These are phyloP conservation scores for Nephrotoma flavescens DNA, from an alignment of 2,888 invertebrate genomes.

Conservation along the genomic window DNA sequence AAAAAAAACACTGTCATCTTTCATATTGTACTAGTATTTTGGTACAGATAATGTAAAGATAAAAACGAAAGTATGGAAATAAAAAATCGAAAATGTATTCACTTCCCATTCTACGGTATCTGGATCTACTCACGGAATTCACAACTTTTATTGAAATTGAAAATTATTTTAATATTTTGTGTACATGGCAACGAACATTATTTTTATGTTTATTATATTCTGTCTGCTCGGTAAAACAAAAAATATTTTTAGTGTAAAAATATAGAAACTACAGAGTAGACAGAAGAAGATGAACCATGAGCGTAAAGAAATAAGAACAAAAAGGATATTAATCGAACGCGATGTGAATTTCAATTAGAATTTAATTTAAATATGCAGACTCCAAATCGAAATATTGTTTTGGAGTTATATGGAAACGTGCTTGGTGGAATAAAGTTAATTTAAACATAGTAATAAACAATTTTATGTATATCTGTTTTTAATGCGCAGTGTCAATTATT, in stretches of 20 bases:
- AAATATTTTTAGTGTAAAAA: not conserved
- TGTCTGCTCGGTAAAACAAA: not conserved
- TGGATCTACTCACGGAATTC: not conserved
- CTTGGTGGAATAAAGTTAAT: not conserved
- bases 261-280: not conserved
- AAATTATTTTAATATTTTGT: not conserved
- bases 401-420: not conserved
- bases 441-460: not conserved
- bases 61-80: not conserved
- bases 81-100: not conserved
- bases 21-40: not conserved
- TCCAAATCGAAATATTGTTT: not conserved
- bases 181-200: not conserved
- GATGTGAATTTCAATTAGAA: not conserved
- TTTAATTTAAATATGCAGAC: not conserved
- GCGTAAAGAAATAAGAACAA: not conserved
- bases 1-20: not conserved
- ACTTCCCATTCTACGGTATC: not conserved
- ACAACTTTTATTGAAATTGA: not conserved
- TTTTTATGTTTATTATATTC: not conserved
- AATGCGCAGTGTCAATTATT: not conserved
- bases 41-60: not conserved
- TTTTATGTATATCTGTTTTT: not conserved
- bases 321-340: not conserved
- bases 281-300: not conserved